Percentiles rank a stretch among this genome's conserved stretches.
These are phyloP conservation scores for Lophura nycthemera DNA, from an alignment of 2,113 vertebrate genomes.

Conservation along the genomic window DNA sequence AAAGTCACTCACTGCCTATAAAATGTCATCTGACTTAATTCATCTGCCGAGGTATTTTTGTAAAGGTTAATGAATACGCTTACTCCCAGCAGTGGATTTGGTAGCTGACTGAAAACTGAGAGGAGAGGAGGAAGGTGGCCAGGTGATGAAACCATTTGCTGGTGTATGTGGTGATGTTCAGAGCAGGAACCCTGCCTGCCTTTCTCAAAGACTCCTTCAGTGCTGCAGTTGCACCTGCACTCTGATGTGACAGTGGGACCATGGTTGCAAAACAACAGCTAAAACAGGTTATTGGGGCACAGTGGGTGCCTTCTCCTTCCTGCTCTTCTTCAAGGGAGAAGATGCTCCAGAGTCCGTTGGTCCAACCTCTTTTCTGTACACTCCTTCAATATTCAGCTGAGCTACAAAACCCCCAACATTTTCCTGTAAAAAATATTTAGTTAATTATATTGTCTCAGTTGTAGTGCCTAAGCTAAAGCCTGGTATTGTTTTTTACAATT, in stretches of 20 bases:
- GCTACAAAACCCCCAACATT: background rate
- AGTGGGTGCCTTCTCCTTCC: background rate
- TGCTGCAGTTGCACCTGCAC: background rate
- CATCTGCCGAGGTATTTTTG: background rate
- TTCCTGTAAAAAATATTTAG: background rate
- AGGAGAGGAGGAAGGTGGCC: background rate
- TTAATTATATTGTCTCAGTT: background rate
- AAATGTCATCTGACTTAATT: slow-evolving; percentile 55
- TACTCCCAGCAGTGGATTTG: background rate
- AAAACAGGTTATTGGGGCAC: background rate
- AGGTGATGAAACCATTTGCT: background rate
- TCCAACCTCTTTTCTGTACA: background rate
- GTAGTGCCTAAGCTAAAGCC: background rate
- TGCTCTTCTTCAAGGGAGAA: background rate
- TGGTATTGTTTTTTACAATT: background rate
- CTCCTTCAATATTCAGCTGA: background rate
- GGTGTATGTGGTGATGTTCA: background rate
- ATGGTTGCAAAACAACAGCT: fast-evolving
- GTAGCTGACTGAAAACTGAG: background rate
- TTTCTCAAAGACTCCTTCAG: background rate
- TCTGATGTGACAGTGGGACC: fast-evolving
- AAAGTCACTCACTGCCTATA: slow-evolving; percentile 19
- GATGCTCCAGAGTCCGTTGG: background rate
- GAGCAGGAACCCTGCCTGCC: background rate
- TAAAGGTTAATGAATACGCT: slow-evolving; percentile 46